Evolutionary conservation across 2,888 invertebrate genomes (phyloP).

Genomic region (Xestia sexstrigata): DNA sequence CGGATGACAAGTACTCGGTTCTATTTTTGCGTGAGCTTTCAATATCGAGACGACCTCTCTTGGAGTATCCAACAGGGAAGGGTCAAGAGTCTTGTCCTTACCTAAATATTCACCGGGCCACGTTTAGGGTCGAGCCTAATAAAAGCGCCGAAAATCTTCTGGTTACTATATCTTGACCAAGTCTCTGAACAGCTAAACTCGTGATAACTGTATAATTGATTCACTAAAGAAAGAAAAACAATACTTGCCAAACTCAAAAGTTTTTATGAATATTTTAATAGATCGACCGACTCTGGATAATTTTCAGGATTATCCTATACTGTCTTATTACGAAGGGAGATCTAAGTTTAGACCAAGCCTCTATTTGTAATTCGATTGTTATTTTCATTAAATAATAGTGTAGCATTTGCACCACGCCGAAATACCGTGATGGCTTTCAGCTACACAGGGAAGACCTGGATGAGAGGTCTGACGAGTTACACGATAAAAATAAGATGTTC

Average conservation of each 20-base stretch:
- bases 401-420: no score
- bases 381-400: no score
- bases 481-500: no score
- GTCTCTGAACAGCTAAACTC: neutral
- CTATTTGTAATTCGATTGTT: no score
- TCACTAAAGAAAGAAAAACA: neutral
- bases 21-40: neutral
- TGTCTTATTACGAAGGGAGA: neutral
- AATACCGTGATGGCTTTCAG: no score
- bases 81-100: constrained; percentile 17
- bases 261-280: neutral
- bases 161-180: neutral
- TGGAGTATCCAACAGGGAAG: neutral
- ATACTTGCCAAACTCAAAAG: neutral
- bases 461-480: no score
- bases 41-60: neutral
- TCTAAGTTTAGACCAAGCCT: neutral
- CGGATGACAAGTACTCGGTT: neutral
- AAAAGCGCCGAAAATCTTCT: neutral
- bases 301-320: neutral
- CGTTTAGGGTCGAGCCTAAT: neutral
- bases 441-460: no score
- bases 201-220: neutral
- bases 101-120: no score
- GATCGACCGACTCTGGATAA: neutral